Conservation (phyloP, 2,888 invertebrate genomes). For the Pseudococcus viburni region DNA sequence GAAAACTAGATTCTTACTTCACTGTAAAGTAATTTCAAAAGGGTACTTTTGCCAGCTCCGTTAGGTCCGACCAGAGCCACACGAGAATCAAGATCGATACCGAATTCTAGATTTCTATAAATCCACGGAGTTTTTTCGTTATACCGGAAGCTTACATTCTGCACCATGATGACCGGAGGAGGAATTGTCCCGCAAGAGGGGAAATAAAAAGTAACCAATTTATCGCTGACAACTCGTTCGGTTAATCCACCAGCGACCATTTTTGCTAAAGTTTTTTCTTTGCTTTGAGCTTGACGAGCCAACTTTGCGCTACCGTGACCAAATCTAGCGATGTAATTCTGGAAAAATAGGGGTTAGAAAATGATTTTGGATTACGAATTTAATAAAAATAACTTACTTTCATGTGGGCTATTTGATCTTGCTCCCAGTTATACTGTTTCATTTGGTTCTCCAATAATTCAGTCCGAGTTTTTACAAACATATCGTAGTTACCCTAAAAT, state of each 20-base stretch:
- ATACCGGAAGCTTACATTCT: conserved; percentile 97
- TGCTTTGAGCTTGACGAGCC: conserved; percentile 98
- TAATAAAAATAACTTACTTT: conserved; percentile 77
- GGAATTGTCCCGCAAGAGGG: conserved; percentile 96
- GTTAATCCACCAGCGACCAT: conserved; percentile 99
- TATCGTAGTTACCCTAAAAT: conserved; percentile 91
- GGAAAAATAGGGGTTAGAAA: conserved; percentile 68
- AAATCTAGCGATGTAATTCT: conserved; percentile 98
- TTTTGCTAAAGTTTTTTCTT: conserved; percentile 98
- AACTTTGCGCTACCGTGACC: conserved; percentile 99
- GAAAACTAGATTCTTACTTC: conserved; percentile 79
- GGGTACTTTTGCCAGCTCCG: conserved; percentile 98
- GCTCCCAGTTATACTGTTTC: conserved; percentile 99
- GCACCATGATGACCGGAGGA: conserved; percentile 99
- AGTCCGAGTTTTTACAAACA: conserved; percentile 92
- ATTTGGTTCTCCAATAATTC: conserved; percentile 98
- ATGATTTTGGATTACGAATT: neutral
- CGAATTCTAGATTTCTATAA: conserved; percentile 98
- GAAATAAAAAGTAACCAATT: conserved; percentile 94
- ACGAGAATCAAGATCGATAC: conserved; percentile 96
- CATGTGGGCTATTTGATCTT: conserved; percentile 99
- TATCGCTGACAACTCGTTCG: conserved; percentile 93
- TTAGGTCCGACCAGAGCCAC: conserved; percentile 97
- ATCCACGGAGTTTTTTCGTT: conserved; percentile 89
- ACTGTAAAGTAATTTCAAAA: conserved; percentile 94